Evolutionary conservation across 2,113 vertebrate species (phyloP).

Genomic region (Catharus minimus): DNA sequence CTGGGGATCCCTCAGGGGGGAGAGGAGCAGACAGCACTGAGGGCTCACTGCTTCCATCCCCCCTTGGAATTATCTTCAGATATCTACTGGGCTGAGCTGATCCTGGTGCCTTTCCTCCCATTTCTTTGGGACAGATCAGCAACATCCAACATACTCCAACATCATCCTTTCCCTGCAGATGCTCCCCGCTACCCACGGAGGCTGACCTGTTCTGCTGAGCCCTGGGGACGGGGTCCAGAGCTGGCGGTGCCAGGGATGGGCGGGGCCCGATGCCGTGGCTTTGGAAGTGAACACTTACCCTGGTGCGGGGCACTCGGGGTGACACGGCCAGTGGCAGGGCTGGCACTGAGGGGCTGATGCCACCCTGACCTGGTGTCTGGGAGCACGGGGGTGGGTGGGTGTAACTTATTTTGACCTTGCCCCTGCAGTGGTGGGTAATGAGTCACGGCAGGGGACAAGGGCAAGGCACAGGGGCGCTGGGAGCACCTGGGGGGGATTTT

Average conservation of each 20-base stretch:
- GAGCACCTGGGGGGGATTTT: neutral
- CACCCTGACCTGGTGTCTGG: accelerated
- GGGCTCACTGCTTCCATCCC: neutral
- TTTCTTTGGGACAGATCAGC: neutral
- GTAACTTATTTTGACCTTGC: neutral
- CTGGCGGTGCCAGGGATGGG: accelerated
- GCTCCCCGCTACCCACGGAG: neutral
- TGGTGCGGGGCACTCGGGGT: neutral
- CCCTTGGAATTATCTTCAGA: neutral
- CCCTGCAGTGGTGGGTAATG: neutral
- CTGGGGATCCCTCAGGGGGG: neutral
- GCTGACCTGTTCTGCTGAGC: conserved; percentile 2
- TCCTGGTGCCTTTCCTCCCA: neutral
- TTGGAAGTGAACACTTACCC: neutral
- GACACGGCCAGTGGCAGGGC: neutral
- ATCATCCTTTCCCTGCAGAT: neutral
- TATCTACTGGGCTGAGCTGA: neutral
- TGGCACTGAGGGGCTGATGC: accelerated
- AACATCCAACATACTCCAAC: neutral
- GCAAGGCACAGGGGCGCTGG: neutral
- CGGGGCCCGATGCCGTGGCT: accelerated
- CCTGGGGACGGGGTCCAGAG: accelerated
- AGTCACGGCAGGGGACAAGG: accelerated
- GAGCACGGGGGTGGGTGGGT: neutral
- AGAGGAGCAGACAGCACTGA: accelerated